phyloP scores from a whole-genome alignment of 2,113 vertebrate species.

The Mormyrus lacerda region DNA sequence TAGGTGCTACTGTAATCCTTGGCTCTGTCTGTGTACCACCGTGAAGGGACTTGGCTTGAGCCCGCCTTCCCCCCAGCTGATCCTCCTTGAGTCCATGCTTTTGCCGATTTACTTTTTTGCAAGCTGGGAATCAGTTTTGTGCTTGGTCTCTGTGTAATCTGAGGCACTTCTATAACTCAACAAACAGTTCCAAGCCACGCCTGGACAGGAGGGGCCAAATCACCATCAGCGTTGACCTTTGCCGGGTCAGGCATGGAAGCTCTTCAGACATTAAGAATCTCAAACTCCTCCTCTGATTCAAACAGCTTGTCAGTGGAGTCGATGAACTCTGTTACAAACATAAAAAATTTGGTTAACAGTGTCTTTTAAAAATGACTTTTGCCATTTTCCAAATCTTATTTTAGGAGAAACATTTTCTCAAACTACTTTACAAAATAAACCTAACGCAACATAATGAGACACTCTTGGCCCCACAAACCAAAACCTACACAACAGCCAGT shows the following conservation, averaged over 20 bases:
- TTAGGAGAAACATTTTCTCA: neutral
- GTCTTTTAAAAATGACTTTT: neutral
- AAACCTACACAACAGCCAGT: too few relatives aligned
- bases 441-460: neutral
- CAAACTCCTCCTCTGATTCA: constrained; percentile 81
- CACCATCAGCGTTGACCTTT: neutral
- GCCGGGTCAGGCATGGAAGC: neutral
- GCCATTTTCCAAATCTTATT: neutral
- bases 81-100: neutral
- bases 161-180: constrained; percentile 40
- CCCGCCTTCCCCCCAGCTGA: neutral
- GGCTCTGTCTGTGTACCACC: constrained; percentile 19
- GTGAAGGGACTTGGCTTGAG: neutral
- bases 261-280: constrained; percentile 73
- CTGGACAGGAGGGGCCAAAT: neutral
- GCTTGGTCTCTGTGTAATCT: constrained; percentile 35
- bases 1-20: constrained; percentile 18
- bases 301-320: constrained; percentile 78
- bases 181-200: neutral
- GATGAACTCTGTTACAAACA: constrained; percentile 68
- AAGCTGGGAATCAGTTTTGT: constrained; percentile 18
- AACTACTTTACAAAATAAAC: neutral
- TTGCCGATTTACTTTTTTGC: constrained; percentile 24
- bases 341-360: too few relatives aligned
- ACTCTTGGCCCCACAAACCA: neutral